Evolutionary conservation across 2,113 vertebrate genomes (phyloP).

Genomic region (Cyrtonyx montezumae): DNA sequence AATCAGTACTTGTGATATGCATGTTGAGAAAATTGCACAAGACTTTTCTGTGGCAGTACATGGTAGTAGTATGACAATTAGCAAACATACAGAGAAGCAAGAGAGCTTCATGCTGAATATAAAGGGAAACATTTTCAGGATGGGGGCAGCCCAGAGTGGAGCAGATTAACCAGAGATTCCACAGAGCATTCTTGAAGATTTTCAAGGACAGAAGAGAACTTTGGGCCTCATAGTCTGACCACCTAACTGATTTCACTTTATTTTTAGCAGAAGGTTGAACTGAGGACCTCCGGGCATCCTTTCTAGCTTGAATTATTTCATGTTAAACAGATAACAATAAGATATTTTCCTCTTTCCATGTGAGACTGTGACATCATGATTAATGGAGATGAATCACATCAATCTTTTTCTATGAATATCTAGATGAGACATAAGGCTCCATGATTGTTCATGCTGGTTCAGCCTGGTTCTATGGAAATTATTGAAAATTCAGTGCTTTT

Average conservation of each 20-base stretch:
- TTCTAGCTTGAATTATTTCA: neutral
- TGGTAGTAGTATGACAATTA: accelerated
- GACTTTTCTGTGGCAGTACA: accelerated
- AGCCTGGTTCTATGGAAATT: constrained; percentile 24
- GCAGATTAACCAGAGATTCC: neutral
- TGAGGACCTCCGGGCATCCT: neutral
- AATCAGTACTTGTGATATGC: neutral
- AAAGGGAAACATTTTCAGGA: neutral
- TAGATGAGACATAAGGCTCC: constrained; percentile 11
- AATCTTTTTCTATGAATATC: neutral
- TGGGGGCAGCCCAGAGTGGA: neutral
- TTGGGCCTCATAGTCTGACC: accelerated
- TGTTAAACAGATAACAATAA: neutral
- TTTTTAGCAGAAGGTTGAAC: neutral
- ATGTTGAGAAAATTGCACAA: neutral
- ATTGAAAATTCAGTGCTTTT: constrained; percentile 64
- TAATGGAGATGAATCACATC: neutral
- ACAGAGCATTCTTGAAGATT: neutral
- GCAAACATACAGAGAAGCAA: neutral
- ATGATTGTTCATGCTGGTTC: constrained; percentile 6
- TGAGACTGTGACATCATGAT: neutral
- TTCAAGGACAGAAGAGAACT: neutral
- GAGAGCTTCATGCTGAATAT: neutral
- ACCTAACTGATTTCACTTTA: neutral
- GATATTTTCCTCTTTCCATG: neutral